Conservation (phyloP, 2,113 vertebrate species). For the Emydura subglobosa region DNA sequence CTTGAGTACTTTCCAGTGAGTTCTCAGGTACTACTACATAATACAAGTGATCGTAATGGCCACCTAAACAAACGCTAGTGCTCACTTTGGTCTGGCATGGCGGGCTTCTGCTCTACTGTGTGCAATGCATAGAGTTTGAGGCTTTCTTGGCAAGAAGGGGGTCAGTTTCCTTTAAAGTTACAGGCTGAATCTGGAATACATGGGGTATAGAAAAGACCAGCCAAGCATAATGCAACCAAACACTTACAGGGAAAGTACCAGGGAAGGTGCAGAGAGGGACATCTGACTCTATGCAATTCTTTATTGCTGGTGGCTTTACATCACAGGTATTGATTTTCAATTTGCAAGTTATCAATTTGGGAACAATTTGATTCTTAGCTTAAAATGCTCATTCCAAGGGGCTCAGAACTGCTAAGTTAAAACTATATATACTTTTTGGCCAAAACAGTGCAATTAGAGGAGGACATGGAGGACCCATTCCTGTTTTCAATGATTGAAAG, state of each 20-base stretch:
- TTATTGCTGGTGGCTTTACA: slow-evolving; percentile 8
- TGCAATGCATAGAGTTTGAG: not conserved
- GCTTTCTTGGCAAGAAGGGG: not conserved
- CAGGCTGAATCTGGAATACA: not conserved
- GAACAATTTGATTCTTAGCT: slow-evolving; percentile 34
- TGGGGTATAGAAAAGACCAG: not conserved
- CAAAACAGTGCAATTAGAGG: not conserved
- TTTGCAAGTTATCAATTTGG: slow-evolving; percentile 15
- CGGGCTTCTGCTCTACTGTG: not conserved
- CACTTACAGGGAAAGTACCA: not conserved
- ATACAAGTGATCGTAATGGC: no score
- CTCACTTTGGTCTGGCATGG: not conserved
- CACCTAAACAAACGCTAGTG: no score
- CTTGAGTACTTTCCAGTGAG: no score
- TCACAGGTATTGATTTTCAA: slow-evolving; percentile 14
- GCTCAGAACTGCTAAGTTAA: not conserved
- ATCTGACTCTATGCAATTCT: not conserved
- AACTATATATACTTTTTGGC: not conserved
- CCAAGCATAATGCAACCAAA: not conserved
- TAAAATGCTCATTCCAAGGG: not conserved
- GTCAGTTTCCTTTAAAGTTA: not conserved
- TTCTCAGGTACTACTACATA: no score
- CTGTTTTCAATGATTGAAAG: not conserved
- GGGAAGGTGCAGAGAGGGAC: not conserved
- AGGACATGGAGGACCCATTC: not conserved